These are phyloP conservation scores for Symphodus melops DNA, from an alignment of 2,113 vertebrate genomes.

Conservation along the genomic window DNA sequence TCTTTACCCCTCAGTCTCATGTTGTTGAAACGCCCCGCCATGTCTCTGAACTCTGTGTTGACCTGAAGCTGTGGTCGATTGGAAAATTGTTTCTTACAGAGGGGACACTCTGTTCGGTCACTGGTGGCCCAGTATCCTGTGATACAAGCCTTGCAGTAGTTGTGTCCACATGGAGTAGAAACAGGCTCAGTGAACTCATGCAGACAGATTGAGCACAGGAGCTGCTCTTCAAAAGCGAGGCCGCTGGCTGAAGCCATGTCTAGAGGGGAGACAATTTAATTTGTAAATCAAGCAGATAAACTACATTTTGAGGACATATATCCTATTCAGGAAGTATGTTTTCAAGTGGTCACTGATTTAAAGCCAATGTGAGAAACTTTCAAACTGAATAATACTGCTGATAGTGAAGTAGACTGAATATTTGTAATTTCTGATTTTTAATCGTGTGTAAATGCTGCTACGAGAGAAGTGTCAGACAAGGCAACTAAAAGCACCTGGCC, in stretches of 20 bases:
- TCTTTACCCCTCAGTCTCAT: not conserved
- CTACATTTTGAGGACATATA: not conserved
- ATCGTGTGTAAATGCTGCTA: too few relatives aligned
- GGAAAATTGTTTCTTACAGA: slow-evolving; percentile 43
- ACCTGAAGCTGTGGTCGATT: slow-evolving; percentile 34
- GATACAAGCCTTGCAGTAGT: slow-evolving; percentile 60
- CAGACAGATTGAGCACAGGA: slow-evolving; percentile 53
- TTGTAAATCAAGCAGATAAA: not conserved
- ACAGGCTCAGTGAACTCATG: slow-evolving; percentile 43
- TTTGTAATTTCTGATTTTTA: too few relatives aligned
- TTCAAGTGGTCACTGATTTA: too few relatives aligned
- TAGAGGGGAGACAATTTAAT: slow-evolving; percentile 21
- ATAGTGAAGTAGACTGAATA: too few relatives aligned
- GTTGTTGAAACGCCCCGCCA: slow-evolving; percentile 39
- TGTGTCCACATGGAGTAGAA: slow-evolving; percentile 65
- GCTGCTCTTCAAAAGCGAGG: slow-evolving; percentile 9
- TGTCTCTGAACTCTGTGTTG: slow-evolving; percentile 61
- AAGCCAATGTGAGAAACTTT: too few relatives aligned
- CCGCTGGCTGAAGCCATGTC: slow-evolving; percentile 53
- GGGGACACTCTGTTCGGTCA: slow-evolving; percentile 25
- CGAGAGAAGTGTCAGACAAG: too few relatives aligned
- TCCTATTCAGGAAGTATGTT: not conserved
- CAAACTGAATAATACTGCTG: too few relatives aligned
- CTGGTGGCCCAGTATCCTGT: slow-evolving; percentile 43
- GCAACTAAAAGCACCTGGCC: too few relatives aligned